Conservation (phyloP, 2,113 vertebrate genomes). For the Amphiprion ocellaris region DNA sequence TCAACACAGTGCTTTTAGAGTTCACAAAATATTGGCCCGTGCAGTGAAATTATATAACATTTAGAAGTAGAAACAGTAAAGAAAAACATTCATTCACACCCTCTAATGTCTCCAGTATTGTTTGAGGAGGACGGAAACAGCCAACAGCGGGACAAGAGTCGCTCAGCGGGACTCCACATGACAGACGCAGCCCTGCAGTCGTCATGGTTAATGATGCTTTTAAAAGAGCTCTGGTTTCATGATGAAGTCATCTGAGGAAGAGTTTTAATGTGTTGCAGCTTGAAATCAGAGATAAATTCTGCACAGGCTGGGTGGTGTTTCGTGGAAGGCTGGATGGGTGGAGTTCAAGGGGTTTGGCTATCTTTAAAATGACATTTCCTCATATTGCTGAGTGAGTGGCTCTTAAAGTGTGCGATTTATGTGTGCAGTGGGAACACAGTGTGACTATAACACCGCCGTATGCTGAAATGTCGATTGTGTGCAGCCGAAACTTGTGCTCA, state of each 20-base stretch:
- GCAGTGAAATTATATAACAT: constrained; percentile 16
- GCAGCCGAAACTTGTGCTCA: neutral
- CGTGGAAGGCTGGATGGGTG: constrained; percentile 56
- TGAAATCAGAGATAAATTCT: constrained; percentile 80
- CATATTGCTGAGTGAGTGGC: constrained; percentile 44
- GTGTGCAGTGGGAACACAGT: constrained; percentile 27
- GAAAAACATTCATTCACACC: neutral
- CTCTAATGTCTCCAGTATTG: neutral
- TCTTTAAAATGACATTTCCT: constrained; percentile 72
- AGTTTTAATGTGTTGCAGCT: constrained; percentile 82
- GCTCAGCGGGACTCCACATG: constrained; percentile 50
- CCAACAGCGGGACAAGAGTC: constrained; percentile 19
- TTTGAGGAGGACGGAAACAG: constrained; percentile 11
- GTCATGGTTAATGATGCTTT: constrained; percentile 74
- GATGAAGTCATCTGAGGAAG: constrained; percentile 82
- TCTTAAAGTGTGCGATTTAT: constrained; percentile 57
- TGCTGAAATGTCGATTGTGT: constrained; percentile 24
- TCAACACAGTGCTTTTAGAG: neutral
- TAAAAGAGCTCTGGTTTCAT: constrained; percentile 80
- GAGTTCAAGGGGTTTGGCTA: constrained; percentile 70
- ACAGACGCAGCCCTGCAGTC: constrained; percentile 44
- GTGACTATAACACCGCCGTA: constrained; percentile 15
- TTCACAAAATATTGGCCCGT: neutral
- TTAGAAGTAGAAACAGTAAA: constrained; percentile 23
- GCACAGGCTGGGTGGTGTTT: constrained; percentile 62